Percentiles rank a stretch among this genome's conserved stretches.
Conservation (phyloP, 2,113 vertebrate genomes). For the Neolamprologus brichardi region DNA sequence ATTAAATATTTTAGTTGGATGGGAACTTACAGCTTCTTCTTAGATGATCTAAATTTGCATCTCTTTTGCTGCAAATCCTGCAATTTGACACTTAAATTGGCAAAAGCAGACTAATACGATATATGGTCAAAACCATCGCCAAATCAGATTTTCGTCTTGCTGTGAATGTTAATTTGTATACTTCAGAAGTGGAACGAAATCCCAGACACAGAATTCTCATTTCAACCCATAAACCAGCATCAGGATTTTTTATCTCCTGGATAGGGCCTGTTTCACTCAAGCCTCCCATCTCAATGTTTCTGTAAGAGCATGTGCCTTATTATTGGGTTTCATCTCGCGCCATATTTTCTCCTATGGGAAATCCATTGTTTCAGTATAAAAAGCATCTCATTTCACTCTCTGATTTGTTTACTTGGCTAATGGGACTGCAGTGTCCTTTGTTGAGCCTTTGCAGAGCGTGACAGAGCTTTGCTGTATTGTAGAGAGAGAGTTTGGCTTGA, state of each 20-base stretch:
- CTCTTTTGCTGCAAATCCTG: slow-evolving; percentile 4
- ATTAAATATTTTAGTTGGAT: slow-evolving; percentile 20
- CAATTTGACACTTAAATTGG: slow-evolving; percentile 21
- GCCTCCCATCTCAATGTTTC: slow-evolving; percentile 38
- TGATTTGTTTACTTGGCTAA: slow-evolving; percentile 68
- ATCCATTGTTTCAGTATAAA: slow-evolving; percentile 63
- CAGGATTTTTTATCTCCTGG: slow-evolving; percentile 31
- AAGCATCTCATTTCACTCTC: slow-evolving; percentile 64
- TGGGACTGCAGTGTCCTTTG: slow-evolving; percentile 59
- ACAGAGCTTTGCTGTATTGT: slow-evolving; percentile 51
- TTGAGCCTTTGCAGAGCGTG: slow-evolving; percentile 59
- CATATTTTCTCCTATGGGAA: slow-evolving; percentile 63
- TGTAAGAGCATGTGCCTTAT: slow-evolving; percentile 50
- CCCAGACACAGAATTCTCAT: slow-evolving; percentile 41
- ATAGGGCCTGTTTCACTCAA: slow-evolving; percentile 27
- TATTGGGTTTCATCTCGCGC: slow-evolving; percentile 55
- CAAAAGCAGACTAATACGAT: background rate
- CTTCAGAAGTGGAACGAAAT: slow-evolving; percentile 18
- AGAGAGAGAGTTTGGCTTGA: slow-evolving; percentile 29
- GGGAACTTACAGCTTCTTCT: background rate
- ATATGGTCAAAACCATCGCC: background rate
- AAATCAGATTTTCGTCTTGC: slow-evolving; percentile 35
- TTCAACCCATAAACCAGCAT: slow-evolving; percentile 35
- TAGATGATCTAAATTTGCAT: slow-evolving; percentile 29
- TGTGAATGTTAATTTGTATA: slow-evolving; percentile 9